Base-by-base conservation (phyloP, 2,888 invertebrate species). In the Euplagia quadripunctaria region DNA sequence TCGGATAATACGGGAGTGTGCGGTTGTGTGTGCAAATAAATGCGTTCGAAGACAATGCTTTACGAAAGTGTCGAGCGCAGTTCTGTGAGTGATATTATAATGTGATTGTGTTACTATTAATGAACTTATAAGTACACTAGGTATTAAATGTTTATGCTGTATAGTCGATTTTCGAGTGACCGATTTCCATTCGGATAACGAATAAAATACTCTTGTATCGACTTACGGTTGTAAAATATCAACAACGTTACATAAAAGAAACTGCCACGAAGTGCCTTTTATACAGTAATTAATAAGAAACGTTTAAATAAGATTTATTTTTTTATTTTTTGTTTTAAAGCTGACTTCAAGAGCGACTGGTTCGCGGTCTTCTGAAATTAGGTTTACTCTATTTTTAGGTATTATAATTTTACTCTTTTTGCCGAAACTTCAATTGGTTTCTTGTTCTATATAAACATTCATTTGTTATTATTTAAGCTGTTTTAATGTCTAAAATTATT, bases 201-300 rank as follows among this genome's bases (percentile, higher is more conserved):
- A 89, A 86, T 85, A 85, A 85, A 93, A 93, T 94, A 94, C 93
- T 94, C 91, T 86, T 92, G 89, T 87, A 88, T 90, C 88, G 87
- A 86, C 85, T 85, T 91, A 85, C 87, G 92, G 90, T 93, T 94
- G 93, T 94, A 93, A 92, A 92, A 82, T 83, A 87, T 79, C 83
- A 79, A 90, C 83, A 80, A 82, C 78, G 84, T 88, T 88, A 89
- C 90, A 87, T 90, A 89, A 91, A 91, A 89, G 86, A 93, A 94
- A 96, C 96, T 96, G 96, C 96, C 96, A 95, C 91, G 84, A 94
- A 93, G 96, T 96, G 96, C 96, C 96, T 95, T 95, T 93, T 94
- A 93, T 91, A 92, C 88, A 91, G 86, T 92, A 88, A 89, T 88
- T 89, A 85, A 81, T 82, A 82, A 82, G 86, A 86, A 88, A 89